Conservation (phyloP, 2,888 invertebrate genomes). For the Erebia aethiops region DNA sequence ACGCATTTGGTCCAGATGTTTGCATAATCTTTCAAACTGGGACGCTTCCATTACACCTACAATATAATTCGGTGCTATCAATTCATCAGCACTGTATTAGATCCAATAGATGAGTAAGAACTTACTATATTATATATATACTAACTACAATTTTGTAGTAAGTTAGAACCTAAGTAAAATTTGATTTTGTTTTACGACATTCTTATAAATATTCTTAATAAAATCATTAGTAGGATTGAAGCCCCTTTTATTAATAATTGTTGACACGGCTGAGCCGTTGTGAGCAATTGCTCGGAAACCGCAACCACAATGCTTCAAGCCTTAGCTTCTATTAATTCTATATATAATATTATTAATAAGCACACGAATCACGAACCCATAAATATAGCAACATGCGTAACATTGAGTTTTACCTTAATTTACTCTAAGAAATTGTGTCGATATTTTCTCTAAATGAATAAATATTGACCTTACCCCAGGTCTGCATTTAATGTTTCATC, state of each 20-base stretch:
- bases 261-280: not conserved
- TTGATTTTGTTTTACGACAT: not conserved
- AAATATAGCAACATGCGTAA: not conserved
- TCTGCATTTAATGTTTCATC: too few species aligned
- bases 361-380: not conserved
- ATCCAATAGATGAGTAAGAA: constrained; percentile 8
- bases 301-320: not conserved
- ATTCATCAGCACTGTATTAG: not conserved
- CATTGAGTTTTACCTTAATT: too few species aligned
- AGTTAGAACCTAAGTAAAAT: not conserved
- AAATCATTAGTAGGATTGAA: too few species aligned
- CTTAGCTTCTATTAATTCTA: too few species aligned
- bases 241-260: not conserved
- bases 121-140: too few species aligned
- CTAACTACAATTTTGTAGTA: not conserved
- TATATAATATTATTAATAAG: not conserved
- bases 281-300: constrained; percentile 1
- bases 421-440: too few species aligned
- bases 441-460: too few species aligned
- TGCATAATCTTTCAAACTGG: constrained; percentile 2
- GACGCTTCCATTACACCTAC: constrained; percentile 1
- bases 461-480: too few species aligned
- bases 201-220: too few species aligned
- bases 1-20: constrained; percentile 1
- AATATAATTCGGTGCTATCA: not conserved